Percentiles rank a stretch among this genome's conserved stretches.
phyloP scores from a whole-genome alignment of 2,888 invertebrate species.

The Aporophyla lueneburgensis region DNA sequence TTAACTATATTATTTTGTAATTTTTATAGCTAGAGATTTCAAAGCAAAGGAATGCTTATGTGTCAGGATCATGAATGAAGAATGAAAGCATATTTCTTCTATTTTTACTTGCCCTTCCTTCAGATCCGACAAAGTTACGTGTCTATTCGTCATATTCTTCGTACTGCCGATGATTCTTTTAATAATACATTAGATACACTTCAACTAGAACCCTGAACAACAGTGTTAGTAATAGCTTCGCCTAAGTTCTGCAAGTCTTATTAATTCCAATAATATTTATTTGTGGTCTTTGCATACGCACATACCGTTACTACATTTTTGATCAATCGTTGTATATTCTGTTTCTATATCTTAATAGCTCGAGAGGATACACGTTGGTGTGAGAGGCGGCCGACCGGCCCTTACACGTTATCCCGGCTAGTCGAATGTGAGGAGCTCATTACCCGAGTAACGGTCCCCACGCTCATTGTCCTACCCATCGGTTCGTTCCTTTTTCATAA shows the following conservation, averaged over 20 bases:
- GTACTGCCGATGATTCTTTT: not conserved
- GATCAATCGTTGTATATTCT: not conserved
- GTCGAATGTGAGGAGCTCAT: slow-evolving; percentile 76
- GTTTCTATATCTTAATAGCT: not conserved
- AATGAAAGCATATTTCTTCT: not conserved
- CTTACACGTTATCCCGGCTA: slow-evolving; percentile 70
- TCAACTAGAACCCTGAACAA: not conserved
- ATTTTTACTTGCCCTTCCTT: not conserved
- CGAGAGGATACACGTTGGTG: slow-evolving; percentile 65
- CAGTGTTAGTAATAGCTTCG: not conserved
- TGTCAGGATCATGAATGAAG: not conserved
- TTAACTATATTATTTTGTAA: not conserved
- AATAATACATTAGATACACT: not conserved
- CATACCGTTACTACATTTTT: not conserved
- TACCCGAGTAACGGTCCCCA: slow-evolving; percentile 73
- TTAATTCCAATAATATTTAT: not conserved
- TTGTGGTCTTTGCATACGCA: not conserved
- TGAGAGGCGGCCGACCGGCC: slow-evolving; percentile 66
- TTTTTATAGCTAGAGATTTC: not conserved
- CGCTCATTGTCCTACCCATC: slow-evolving; percentile 70
- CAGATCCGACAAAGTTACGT: too few relatives aligned
- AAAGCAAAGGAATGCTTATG: not conserved
- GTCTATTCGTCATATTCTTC: not conserved
- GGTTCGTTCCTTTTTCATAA: slow-evolving; percentile 69
- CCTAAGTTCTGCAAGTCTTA: not conserved